Evolutionary conservation across 2,113 vertebrate species (phyloP), one percentile per base, ranked within the genome.

Genomic region (Dolichotis patagonum): DNA sequence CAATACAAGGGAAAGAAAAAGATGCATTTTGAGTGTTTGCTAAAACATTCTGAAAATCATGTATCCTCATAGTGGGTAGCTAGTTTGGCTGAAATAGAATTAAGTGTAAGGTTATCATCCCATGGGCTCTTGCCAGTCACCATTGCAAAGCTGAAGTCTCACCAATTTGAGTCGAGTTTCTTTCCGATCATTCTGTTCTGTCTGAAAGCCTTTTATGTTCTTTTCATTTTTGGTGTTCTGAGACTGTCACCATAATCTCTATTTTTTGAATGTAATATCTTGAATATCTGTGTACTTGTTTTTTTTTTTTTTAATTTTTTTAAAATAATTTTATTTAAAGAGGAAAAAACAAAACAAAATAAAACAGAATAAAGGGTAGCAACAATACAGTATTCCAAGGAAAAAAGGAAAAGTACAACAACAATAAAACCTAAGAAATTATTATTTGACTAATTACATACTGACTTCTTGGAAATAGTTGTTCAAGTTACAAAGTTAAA

Each of bases 11-110:
- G 73, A 46, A 77, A 77, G 24, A 46, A 43, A 75, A 20, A 43
- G 41, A 43, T 43, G 54, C 43, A 80, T 58, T 54, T 93, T 80
- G 75, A 90, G 69, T 85, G 35, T 30, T 77, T 78, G 3, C 80
- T 62, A 77, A 69, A 75, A 28, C 35, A 22, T 93, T 88, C 94
- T 77, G 38, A 69, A 85, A 78, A 52, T 85, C 26, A 67, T 52
- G 22, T 60, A 89, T 93, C 65, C 26, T 88, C 10, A 46, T 52
- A 52, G 52, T n/a, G 41, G 87, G 26, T 58, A 30, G 32, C 17
- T 83, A 83, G 32, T 41, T 90, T 54, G 41, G 22, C 54, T 78
- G 80, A 92, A 89, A 60, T n/a, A 85, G 49, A 60, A 35, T 78
- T 41, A 52, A 32, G 26, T 58, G 67, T 84, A 49, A 71, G 73